phyloP scores from a whole-genome alignment of 2,888 invertebrate genomes.

The Polydrusus pterygomalis region DNA sequence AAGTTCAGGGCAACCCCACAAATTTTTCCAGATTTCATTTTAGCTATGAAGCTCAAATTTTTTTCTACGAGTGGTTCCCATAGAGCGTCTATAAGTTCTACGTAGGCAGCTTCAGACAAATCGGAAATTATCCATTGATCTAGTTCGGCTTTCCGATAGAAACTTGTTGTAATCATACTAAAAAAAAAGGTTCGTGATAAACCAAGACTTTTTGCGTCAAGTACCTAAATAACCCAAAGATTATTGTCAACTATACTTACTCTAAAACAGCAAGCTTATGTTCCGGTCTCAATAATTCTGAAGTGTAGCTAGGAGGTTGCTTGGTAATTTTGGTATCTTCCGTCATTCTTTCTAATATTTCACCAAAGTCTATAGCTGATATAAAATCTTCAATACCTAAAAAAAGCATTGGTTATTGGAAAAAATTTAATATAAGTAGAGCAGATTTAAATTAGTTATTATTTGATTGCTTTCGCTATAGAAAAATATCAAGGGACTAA shows the following conservation, averaged over 20 bases:
- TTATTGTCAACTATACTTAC: too few relatives aligned
- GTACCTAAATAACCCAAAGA: too few relatives aligned
- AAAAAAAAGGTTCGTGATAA: slow-evolving; percentile 58
- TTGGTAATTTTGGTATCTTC: slow-evolving; percentile 63
- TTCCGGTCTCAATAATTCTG: slow-evolving; percentile 76
- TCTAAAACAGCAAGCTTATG: slow-evolving; percentile 82
- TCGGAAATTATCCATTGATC: slow-evolving; percentile 86
- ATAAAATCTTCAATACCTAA: slow-evolving; percentile 87
- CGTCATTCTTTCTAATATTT: slow-evolving; percentile 79
- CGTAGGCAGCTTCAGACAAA: slow-evolving; percentile 81
- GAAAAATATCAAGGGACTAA: too few relatives aligned
- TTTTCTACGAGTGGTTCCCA: slow-evolving; percentile 83
- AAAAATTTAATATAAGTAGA: too few relatives aligned
- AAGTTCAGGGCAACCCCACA: slow-evolving; percentile 87
- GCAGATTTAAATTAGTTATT: too few relatives aligned
- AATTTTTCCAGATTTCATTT: slow-evolving; percentile 74
- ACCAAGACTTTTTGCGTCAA: neutral
- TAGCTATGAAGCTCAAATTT: slow-evolving; percentile 82
- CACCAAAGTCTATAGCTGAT: slow-evolving; percentile 80
- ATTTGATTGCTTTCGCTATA: too few relatives aligned
- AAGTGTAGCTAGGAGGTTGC: slow-evolving; percentile 70
- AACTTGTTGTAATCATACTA: slow-evolving; percentile 89
- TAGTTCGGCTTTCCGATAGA: slow-evolving; percentile 89
- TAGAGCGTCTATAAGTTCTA: slow-evolving; percentile 79
- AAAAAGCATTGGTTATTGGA: slow-evolving; percentile 45